phyloP scores from a whole-genome alignment of 2,888 invertebrate genomes.

The Philaethria dido region DNA sequence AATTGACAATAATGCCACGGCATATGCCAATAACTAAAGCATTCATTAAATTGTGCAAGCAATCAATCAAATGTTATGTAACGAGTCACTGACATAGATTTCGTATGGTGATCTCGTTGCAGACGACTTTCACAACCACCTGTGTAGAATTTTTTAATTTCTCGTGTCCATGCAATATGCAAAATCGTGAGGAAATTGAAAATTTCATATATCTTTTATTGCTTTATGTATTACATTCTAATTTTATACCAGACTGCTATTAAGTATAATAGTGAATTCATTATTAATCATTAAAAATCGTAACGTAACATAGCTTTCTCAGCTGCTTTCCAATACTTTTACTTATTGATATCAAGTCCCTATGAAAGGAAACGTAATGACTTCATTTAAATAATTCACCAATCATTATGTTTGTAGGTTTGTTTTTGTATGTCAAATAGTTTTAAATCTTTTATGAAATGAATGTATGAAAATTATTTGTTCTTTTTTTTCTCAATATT shows the following conservation, averaged over 20 bases:
- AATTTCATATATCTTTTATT: not conserved
- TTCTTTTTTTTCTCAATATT: no score
- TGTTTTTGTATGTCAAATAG: no score
- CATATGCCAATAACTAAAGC: slow-evolving; percentile 42
- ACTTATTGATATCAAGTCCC: slow-evolving; percentile 42
- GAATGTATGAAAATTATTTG: no score
- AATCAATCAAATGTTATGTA: slow-evolving; percentile 48
- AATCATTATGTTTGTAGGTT: not conserved
- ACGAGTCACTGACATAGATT: slow-evolving; percentile 43
- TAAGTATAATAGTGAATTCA: slow-evolving; percentile 31
- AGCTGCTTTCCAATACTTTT: slow-evolving; percentile 46
- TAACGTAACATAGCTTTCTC: slow-evolving; percentile 44
- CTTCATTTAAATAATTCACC: slow-evolving; percentile 16
- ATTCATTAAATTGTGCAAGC: slow-evolving; percentile 49
- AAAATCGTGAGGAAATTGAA: slow-evolving; percentile 28
- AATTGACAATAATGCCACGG: slow-evolving; percentile 35
- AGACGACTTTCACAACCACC: slow-evolving; percentile 48
- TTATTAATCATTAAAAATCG: slow-evolving; percentile 43
- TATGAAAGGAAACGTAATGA: slow-evolving; percentile 24
- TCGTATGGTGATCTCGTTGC: slow-evolving; percentile 47
- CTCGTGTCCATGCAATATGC: slow-evolving; percentile 32
- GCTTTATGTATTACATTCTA: not conserved
- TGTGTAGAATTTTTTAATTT: slow-evolving; percentile 37
- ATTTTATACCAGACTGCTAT: slow-evolving; percentile 5
- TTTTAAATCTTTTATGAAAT: no score